These are phyloP conservation scores for Iguana delicatissima DNA, from an alignment of 2,797 vertebrate species.

Conservation along the genomic window DNA sequence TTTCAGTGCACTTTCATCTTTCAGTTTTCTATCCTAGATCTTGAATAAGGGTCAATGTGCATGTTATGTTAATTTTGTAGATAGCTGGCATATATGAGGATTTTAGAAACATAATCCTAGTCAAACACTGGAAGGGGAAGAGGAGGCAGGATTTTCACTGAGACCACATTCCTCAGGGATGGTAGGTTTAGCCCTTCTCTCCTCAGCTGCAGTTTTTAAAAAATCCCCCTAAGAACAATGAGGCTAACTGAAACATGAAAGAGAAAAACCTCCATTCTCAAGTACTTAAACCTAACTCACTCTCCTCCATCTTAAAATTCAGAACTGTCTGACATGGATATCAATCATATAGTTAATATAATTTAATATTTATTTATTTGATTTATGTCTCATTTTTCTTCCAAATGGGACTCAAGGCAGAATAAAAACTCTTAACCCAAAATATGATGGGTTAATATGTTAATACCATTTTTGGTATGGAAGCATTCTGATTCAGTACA, in stretches of 20 bases:
- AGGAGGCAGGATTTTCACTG: neutral
- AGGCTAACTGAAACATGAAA: neutral
- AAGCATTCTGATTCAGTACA: slow-evolving; percentile 20
- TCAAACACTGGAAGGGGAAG: too few species aligned
- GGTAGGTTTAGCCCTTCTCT: neutral
- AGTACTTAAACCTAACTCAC: neutral
- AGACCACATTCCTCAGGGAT: neutral
- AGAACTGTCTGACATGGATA: neutral
- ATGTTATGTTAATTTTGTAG: neutral
- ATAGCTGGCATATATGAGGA: neutral
- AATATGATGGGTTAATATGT: rapidly evolving
- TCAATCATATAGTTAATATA: too few species aligned
- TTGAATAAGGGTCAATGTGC: neutral
- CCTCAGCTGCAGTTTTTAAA: neutral
- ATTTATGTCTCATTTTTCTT: too few species aligned
- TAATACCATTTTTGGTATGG: neutral
- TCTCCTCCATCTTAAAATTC: neutral
- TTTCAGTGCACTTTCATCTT: neutral
- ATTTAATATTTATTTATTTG: too few species aligned
- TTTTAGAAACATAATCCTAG: neutral
- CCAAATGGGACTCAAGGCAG: neutral
- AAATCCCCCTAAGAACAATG: neutral
- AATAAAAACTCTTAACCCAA: neutral
- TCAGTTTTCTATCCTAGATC: neutral
- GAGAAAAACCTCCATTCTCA: neutral